These are phyloP conservation scores for Octomys mimax DNA, from an alignment of 2,797 vertebrate species.

Conservation along the genomic window DNA sequence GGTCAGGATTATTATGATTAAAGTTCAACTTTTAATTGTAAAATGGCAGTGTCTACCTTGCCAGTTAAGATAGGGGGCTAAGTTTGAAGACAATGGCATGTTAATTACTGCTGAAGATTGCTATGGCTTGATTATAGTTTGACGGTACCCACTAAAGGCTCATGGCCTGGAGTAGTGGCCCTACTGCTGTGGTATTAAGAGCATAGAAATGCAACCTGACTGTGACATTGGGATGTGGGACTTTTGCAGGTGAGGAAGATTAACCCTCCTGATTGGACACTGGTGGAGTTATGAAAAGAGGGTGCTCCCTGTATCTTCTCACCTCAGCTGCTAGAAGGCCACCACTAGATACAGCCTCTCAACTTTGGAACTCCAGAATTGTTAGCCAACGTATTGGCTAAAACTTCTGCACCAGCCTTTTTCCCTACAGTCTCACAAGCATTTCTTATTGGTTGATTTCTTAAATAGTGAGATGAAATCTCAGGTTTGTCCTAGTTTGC, in stretches of 20 bases:
- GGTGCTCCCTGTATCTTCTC: too few relatives aligned
- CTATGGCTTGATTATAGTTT: not conserved
- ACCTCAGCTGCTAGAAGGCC: not conserved
- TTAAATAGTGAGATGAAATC: not conserved
- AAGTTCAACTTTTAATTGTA: not conserved
- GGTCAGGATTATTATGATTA: not conserved
- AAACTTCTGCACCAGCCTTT: not conserved
- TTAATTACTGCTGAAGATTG: not conserved
- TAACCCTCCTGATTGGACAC: not conserved
- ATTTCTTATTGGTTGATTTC: not conserved
- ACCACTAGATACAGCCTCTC: too few relatives aligned
- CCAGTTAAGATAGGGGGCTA: not conserved
- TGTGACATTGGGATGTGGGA: not conserved
- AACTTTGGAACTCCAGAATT: not conserved
- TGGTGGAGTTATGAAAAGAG: not conserved
- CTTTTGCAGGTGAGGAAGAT: fast-evolving
- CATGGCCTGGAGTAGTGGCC: not conserved
- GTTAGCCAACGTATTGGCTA: too few relatives aligned
- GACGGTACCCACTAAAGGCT: too few relatives aligned
- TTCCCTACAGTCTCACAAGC: not conserved
- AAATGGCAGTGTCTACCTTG: not conserved
- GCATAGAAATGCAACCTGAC: not conserved
- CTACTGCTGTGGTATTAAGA: not conserved
- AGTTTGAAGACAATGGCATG: not conserved
- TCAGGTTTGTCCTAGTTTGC: not conserved